Conservation (phyloP, 2,888 invertebrate species). For the Zhuqinia jingwanae region DNA sequence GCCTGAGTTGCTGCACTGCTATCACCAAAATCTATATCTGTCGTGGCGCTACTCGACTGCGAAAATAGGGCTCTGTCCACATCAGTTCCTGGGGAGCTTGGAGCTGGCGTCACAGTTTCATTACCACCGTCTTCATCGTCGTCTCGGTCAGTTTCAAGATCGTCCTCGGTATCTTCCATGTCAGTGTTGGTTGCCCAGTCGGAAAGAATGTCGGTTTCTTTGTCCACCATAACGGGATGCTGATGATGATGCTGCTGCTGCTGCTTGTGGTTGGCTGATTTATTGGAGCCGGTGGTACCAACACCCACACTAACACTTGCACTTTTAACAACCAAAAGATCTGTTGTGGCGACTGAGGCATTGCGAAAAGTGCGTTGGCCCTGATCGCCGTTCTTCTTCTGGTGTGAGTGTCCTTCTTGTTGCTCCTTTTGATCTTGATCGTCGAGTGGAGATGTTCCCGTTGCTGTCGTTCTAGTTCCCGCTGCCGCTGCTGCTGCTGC, state of each 20-base stretch:
- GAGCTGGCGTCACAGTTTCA: slow-evolving; percentile 77
- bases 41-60: slow-evolving; percentile 70
- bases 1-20: slow-evolving; percentile 69
- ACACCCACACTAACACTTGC: slow-evolving; percentile 68
- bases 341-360: slow-evolving; percentile 62
- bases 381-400: slow-evolving; percentile 41
- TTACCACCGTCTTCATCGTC: slow-evolving; percentile 59
- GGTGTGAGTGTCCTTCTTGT: slow-evolving; percentile 56
- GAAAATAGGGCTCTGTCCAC: slow-evolving; percentile 68
- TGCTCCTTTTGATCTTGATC: slow-evolving; percentile 41
- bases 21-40: slow-evolving; percentile 75
- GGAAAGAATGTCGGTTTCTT: slow-evolving; percentile 78
- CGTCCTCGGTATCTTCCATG: slow-evolving; percentile 74
- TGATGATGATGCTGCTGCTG: too few species aligned
- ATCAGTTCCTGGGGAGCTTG: slow-evolving; percentile 76
- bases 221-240: slow-evolving; percentile 72
- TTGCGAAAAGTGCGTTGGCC: slow-evolving; percentile 62
- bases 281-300: slow-evolving; percentile 64
- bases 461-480: slow-evolving; percentile 37
- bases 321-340: slow-evolving; percentile 55
- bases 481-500: background rate
- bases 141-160: slow-evolving; percentile 68
- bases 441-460: too few species aligned
- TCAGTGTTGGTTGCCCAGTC: slow-evolving; percentile 78
- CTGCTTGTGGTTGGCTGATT: slow-evolving; percentile 18